Conservation (phyloP, 2,888 invertebrate species). For the Drosophila mercatorum region DNA sequence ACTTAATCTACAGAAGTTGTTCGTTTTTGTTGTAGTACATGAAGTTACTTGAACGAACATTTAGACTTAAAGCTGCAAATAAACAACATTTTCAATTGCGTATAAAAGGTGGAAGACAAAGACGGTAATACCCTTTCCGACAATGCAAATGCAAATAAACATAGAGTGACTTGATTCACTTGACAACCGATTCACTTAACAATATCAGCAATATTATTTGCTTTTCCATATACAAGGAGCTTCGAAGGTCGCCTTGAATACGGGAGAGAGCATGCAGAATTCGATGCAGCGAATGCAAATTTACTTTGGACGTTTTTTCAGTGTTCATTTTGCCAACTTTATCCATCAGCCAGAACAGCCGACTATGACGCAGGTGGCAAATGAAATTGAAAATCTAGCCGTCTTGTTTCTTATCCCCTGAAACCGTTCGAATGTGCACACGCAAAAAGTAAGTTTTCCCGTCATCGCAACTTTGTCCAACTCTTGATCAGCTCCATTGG, state of each 20-base stretch:
- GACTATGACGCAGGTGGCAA: constrained; percentile 61
- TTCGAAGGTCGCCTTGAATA: neutral
- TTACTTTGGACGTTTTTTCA: constrained; percentile 12
- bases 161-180: neutral
- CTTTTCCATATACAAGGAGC: neutral
- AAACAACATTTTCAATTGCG: constrained; percentile 57
- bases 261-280: constrained; percentile 2
- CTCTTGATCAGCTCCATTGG: neutral
- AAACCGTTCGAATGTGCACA: neutral
- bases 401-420: constrained; percentile 17
- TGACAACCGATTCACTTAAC: neutral
- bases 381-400: constrained; percentile 61
- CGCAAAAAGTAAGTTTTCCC: neutral
- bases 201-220: neutral
- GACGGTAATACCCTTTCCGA: neutral
- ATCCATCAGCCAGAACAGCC: constrained; percentile 42
- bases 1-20: constrained; percentile 52
- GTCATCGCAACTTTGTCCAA: neutral
- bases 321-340: constrained; percentile 37
- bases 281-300: constrained; percentile 3
- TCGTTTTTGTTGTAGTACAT: constrained; percentile 39
- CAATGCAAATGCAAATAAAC: neutral
- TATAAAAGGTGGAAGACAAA: constrained; percentile 18
- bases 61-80: constrained; percentile 47
- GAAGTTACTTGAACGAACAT: constrained; percentile 27